Evolutionary conservation across 2,797 vertebrate species (phyloP), one percentile per base, ranked within the genome.

Genomic region (Spondyliosoma cantharus): DNA sequence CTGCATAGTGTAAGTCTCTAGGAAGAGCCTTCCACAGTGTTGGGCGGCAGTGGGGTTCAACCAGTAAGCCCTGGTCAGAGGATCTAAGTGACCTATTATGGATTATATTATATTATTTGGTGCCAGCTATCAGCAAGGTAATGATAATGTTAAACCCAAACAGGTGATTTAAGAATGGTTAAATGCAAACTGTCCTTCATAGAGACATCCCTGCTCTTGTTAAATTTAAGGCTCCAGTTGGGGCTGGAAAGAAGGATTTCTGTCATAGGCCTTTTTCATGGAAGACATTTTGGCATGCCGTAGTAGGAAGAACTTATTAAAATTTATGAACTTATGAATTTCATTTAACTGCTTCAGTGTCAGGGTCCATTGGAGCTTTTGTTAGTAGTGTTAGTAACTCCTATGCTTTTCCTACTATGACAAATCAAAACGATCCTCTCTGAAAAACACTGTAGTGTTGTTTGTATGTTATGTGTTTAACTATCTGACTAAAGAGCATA

Each of bases 271-370:
- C 27, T 27, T 27, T 27, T 27, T 27, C 16, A n/a, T 17, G 5
- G 52, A 14, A 56, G 46, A 66, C 62, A 65, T n/a, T 52, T 53
- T 53, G 9, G 53, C 48, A 65, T 42, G n/a, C 19, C 22, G 25
- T 5, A 27, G 25, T 17, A 8, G 25, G 54, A 56, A 27, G 27
- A 27, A 3, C 14, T 27, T 56, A 3, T 12, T 15, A 56, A n/a
- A n/a, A n/a, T n/a, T n/a, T n/a, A n/a, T n/a, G n/a, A n/a, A n/a
- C n/a, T n/a, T n/a, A n/a, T n/a, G 20, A 19, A 27, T 27, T 68
- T 17, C 14, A 45, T 25, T 52, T 17, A n/a, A 25, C 46, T 32
- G 22, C 22, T 46, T 25, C 27, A 4, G 62, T 56, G 24, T 16
- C 15, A 27, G 27, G 27, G 52, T 24, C 22, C 25, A n/a, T 32